Evolutionary conservation across 2,113 vertebrate genomes (phyloP).

Genomic region (Centropus unirufus): DNA sequence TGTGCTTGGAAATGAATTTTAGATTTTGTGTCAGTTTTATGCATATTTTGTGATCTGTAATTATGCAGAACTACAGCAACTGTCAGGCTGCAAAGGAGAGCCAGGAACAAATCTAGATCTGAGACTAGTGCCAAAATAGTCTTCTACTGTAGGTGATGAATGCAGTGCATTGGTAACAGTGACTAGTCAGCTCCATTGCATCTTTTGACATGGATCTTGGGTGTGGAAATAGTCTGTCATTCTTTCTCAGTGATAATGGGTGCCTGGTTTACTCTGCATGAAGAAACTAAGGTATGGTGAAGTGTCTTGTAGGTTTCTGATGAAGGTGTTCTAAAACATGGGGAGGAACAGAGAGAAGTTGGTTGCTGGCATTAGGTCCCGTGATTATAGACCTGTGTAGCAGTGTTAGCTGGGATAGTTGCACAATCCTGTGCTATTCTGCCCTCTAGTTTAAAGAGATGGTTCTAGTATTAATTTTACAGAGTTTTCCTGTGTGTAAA

Average conservation of each 20-base stretch:
- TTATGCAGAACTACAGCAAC: not conserved
- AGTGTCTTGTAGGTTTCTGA: not conserved
- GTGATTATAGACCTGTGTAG: fast-evolving
- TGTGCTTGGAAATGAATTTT: not conserved
- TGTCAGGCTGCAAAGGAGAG: not conserved
- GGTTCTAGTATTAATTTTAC: not conserved
- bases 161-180: not conserved
- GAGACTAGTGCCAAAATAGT: not conserved
- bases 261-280: not conserved
- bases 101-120: not conserved
- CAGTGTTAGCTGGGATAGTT: not conserved
- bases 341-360: not conserved
- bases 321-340: not conserved
- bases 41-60: not conserved
- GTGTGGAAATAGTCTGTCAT: not conserved
- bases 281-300: not conserved
- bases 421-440: not conserved
- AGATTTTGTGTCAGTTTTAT: not conserved
- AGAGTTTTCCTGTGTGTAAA: not conserved
- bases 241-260: not conserved
- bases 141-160: not conserved
- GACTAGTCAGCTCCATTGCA: not conserved
- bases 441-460: not conserved
- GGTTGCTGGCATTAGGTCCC: not conserved
- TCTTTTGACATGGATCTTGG: not conserved